Evolutionary conservation across 2,113 vertebrate genomes (phyloP).

Genomic region (Gambusia affinis): DNA sequence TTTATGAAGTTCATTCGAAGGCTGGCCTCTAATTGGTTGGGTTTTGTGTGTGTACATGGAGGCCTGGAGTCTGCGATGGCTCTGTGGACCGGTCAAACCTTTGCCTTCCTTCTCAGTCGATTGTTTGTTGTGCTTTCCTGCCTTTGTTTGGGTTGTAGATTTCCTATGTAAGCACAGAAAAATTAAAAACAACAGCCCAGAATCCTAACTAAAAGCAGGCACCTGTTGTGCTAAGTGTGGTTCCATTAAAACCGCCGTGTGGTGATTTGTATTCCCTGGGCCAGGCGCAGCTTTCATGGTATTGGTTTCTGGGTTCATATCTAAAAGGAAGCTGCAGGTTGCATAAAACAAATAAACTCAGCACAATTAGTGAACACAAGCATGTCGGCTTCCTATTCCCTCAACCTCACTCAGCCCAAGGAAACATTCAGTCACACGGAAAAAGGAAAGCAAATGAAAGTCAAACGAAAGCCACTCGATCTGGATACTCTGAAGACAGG

Average conservation of each 20-base stretch:
- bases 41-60: constrained; percentile 25
- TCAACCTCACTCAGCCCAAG: constrained; percentile 1
- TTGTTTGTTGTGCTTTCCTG: constrained; percentile 76
- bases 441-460: constrained; percentile 49
- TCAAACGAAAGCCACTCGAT: no score
- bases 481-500: not conserved
- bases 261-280: constrained; percentile 19
- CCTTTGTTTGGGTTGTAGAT: constrained; percentile 71
- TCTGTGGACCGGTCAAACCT: constrained; percentile 24
- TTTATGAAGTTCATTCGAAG: constrained; percentile 35
- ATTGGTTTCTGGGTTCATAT: not conserved
- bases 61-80: constrained; percentile 59
- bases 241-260: not conserved
- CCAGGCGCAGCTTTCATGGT: not conserved
- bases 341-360: constrained; percentile 6
- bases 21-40: no score
- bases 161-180: constrained; percentile 68
- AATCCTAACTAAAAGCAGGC: not conserved
- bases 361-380: constrained; percentile 27
- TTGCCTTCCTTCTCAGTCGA: constrained; percentile 32
- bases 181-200: not conserved
- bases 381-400: not conserved
- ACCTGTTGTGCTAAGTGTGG: not conserved
- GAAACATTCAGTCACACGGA: constrained; percentile 38
- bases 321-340: constrained; percentile 9